Conservation (phyloP, 1,140 invertebrate genomes). For the Drosophila murphyi region DNA sequence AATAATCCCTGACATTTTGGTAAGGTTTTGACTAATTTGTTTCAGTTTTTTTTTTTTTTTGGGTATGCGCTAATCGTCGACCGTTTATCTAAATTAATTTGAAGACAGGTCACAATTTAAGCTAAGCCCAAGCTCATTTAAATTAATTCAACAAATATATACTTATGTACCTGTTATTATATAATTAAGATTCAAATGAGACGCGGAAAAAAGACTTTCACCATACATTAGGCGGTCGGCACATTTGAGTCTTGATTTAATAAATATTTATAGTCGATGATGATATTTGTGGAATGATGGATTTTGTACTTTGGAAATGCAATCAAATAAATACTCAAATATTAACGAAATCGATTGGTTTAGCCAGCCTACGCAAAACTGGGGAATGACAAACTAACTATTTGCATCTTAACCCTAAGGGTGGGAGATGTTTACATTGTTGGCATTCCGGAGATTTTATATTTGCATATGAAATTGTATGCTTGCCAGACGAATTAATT, state of each 20-base stretch:
- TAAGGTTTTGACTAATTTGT: conserved; percentile 52
- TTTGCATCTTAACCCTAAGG: conserved; percentile 37
- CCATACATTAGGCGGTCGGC: conserved; percentile 47
- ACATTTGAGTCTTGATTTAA: conserved; percentile 31
- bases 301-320: conserved; percentile 27
- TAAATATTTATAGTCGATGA: conserved; percentile 53
- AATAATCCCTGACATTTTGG: conserved; percentile 30
- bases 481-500: conserved; percentile 34
- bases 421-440: conserved; percentile 36
- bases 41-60: conserved; percentile 15
- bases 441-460: conserved; percentile 41
- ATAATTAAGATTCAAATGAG: conserved; percentile 21
- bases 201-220: conserved; percentile 45
- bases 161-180: conserved; percentile 40
- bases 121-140: conserved; percentile 28
- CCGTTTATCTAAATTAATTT: conserved; percentile 56
- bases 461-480: conserved; percentile 43
- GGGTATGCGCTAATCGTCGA: conserved; percentile 42
- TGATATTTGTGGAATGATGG: conserved; percentile 31
- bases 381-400: neutral
- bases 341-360: neutral
- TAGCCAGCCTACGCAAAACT: neutral
- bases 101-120: conserved; percentile 37
- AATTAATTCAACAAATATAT: conserved; percentile 53
- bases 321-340: conserved; percentile 4